Conservation (phyloP, 2,797 vertebrate species). For the Eptatretus atami region DNA sequence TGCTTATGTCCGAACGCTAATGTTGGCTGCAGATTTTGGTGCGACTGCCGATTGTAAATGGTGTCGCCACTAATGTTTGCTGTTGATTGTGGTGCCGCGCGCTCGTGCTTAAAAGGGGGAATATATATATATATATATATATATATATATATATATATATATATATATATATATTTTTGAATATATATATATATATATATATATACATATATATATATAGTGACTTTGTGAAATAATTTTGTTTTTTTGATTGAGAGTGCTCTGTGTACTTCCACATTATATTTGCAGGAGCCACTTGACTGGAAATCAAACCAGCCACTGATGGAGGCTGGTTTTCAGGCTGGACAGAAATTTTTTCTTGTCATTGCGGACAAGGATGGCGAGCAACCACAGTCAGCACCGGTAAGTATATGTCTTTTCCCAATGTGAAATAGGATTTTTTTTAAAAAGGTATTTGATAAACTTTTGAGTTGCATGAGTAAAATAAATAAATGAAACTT, state of each 20-base stretch:
- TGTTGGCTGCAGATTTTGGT: too few relatives aligned
- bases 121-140: too few relatives aligned
- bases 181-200: too few relatives aligned
- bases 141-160: too few relatives aligned
- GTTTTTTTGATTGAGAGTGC: background rate
- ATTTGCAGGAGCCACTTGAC: constrained; percentile 34
- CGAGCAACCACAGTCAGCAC: constrained; percentile 49
- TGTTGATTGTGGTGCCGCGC: too few relatives aligned
- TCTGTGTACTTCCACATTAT: background rate
- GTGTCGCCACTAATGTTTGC: too few relatives aligned
- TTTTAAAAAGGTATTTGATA: background rate
- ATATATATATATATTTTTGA: too few relatives aligned
- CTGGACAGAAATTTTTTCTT: constrained; percentile 74
- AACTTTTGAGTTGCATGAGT: constrained; percentile 7
- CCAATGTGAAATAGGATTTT: constrained; percentile 5
- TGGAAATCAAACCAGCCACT: constrained; percentile 47
- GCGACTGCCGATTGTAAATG: too few relatives aligned
- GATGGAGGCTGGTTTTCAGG: constrained; percentile 54
- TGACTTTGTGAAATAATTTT: background rate
- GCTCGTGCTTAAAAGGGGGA: too few relatives aligned
- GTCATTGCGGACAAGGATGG: constrained; percentile 77
- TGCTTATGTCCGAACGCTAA: too few relatives aligned
- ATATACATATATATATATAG: too few relatives aligned
- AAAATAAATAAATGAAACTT: background rate
- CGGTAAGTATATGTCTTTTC: constrained; percentile 22